Evolutionary conservation across 2,113 vertebrate genomes (phyloP).

Genomic region (Felis chaus): DNA sequence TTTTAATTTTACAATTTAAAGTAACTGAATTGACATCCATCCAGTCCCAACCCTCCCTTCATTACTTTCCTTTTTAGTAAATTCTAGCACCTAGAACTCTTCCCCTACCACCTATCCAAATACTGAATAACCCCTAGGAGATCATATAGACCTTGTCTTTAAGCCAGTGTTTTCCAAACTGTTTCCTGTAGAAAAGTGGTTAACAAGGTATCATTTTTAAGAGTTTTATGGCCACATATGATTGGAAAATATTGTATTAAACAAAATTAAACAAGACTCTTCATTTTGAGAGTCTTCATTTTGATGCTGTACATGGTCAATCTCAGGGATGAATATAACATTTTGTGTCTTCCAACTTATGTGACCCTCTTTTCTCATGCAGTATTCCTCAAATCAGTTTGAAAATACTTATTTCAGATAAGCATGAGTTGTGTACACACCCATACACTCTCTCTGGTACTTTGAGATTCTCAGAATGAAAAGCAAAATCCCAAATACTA

Average conservation of each 20-base stretch:
- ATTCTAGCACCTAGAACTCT: background rate
- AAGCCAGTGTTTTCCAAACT: background rate
- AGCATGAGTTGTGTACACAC: background rate
- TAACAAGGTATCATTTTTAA: background rate
- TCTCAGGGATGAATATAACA: background rate
- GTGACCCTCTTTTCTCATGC: background rate
- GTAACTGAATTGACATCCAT: background rate
- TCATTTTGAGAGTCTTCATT: background rate
- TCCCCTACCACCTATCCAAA: background rate
- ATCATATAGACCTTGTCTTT: background rate
- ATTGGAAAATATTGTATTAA: background rate
- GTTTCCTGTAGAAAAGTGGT: background rate
- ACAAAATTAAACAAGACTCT: slow-evolving; percentile 7
- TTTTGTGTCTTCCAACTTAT: background rate
- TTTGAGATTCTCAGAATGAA: background rate
- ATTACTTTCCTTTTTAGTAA: background rate
- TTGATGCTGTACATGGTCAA: background rate
- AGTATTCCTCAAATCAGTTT: background rate
- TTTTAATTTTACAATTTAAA: slow-evolving; percentile 27
- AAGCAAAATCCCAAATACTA: slow-evolving; percentile 21
- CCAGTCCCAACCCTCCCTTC: background rate
- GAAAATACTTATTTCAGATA: background rate
- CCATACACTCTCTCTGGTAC: background rate
- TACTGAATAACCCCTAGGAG: background rate
- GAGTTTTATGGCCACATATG: background rate